Evolutionary conservation across 2,113 vertebrate species (phyloP).

Genomic region (Phalacrocorax pelagicus): DNA sequence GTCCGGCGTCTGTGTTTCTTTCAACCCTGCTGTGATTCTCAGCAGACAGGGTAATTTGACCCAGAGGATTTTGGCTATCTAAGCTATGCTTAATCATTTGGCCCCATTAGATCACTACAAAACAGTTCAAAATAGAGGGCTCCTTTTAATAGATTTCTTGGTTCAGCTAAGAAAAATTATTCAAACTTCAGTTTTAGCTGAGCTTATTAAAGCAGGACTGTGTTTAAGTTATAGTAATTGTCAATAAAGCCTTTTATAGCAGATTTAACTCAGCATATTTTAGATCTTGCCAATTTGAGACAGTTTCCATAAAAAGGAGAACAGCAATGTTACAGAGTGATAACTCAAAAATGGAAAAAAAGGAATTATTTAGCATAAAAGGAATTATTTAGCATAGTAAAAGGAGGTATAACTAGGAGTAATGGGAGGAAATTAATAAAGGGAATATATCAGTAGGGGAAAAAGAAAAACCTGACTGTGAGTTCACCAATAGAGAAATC

Average conservation of each 20-base stretch:
- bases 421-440: conserved; percentile 64
- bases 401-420: conserved; percentile 48
- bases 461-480: conserved; percentile 26
- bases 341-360: conserved; percentile 57
- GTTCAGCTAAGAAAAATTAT: conserved; percentile 38
- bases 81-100: conserved; percentile 27
- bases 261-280: conserved; percentile 55
- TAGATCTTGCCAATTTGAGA: conserved; percentile 54
- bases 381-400: conserved; percentile 66
- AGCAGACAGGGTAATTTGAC: conserved; percentile 43
- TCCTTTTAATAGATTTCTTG: conserved; percentile 39
- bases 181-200: conserved; percentile 28
- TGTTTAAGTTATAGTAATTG: conserved; percentile 57
- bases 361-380: conserved; percentile 66
- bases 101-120: conserved; percentile 8
- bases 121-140: conserved; percentile 11
- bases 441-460: conserved; percentile 16
- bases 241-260: conserved; percentile 63
- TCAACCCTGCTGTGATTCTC: conserved; percentile 3
- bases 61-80: conserved; percentile 42
- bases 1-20: not conserved
- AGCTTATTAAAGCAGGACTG: conserved; percentile 32
- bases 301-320: conserved; percentile 51
- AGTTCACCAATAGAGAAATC: conserved; percentile 28
- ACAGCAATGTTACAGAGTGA: conserved; percentile 42